Evolutionary conservation across 1,140 invertebrate species (phyloP).

Genomic region (Aphelinus atriplicis): DNA sequence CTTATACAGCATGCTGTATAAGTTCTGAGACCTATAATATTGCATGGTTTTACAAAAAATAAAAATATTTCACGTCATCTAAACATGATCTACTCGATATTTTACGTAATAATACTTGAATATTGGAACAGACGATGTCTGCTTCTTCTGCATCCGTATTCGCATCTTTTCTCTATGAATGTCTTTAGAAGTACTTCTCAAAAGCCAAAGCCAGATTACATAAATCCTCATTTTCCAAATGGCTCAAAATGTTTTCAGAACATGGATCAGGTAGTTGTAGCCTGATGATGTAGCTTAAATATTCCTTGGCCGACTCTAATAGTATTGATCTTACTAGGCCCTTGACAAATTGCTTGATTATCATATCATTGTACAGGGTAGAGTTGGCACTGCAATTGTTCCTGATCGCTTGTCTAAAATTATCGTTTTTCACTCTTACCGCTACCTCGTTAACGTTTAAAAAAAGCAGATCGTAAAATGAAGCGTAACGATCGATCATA

Average conservation of each 20-base stretch:
- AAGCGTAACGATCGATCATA: slow-evolving; percentile 25
- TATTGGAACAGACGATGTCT: no score
- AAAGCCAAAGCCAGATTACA: slow-evolving; percentile 36
- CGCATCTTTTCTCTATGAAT: no score
- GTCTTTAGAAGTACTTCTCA: not conserved
- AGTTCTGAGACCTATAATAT: no score
- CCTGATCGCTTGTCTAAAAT: slow-evolving; percentile 3
- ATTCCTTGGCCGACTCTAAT: not conserved
- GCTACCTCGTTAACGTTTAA: slow-evolving; percentile 26
- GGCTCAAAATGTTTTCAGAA: slow-evolving; percentile 21
- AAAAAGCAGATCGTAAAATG: slow-evolving; percentile 32
- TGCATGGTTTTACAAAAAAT: no score
- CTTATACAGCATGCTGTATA: no score
- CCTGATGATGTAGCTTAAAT: slow-evolving; percentile 14
- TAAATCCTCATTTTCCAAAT: slow-evolving; percentile 34
- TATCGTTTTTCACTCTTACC: slow-evolving; percentile 17
- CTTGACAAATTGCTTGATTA: slow-evolving; percentile 30
- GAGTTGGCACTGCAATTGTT: not conserved
- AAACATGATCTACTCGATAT: no score
- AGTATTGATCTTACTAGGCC: slow-evolving; percentile 25
- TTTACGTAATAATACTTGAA: no score
- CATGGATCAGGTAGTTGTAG: slow-evolving; percentile 25
- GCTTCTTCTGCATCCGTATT: no score
- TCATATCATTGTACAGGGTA: slow-evolving; percentile 17
- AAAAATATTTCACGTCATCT: no score